These are phyloP conservation scores for Drosophila recens DNA, from an alignment of 2,888 invertebrate species.

Conservation along the genomic window DNA sequence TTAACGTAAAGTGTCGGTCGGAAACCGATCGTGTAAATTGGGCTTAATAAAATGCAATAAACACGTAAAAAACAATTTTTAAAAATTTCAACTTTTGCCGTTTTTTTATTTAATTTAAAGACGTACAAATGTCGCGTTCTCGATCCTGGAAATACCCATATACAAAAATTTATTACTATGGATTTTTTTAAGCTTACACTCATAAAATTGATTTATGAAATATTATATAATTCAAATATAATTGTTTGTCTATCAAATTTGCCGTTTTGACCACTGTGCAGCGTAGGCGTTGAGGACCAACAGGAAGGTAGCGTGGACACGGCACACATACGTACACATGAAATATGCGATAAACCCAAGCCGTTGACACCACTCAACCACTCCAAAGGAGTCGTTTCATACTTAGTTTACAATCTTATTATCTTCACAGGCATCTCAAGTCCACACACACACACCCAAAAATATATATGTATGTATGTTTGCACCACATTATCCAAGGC, in stretches of 20 bases:
- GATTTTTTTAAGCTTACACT: too few species aligned
- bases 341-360: constrained; percentile 54
- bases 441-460: constrained; percentile 29
- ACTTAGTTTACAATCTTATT: constrained; percentile 77
- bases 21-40: too few species aligned
- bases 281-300: constrained; percentile 43
- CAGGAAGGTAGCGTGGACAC: constrained; percentile 32
- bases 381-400: constrained; percentile 44
- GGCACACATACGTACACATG: constrained; percentile 27
- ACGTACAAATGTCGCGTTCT: too few species aligned
- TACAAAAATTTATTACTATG: too few species aligned
- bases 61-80: too few species aligned
- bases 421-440: constrained; percentile 68
- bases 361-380: constrained; percentile 24
- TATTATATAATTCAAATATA: background rate
- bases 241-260: background rate
- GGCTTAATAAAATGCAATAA: too few species aligned
- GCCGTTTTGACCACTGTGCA: constrained; percentile 5
- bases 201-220: background rate
- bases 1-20: too few species aligned
- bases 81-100: too few species aligned
- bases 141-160: too few species aligned
- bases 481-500: constrained; percentile 59
- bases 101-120: too few species aligned
- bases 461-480: background rate